Conservation (phyloP, 2,888 invertebrate species). For the Noctua fimbriata region DNA sequence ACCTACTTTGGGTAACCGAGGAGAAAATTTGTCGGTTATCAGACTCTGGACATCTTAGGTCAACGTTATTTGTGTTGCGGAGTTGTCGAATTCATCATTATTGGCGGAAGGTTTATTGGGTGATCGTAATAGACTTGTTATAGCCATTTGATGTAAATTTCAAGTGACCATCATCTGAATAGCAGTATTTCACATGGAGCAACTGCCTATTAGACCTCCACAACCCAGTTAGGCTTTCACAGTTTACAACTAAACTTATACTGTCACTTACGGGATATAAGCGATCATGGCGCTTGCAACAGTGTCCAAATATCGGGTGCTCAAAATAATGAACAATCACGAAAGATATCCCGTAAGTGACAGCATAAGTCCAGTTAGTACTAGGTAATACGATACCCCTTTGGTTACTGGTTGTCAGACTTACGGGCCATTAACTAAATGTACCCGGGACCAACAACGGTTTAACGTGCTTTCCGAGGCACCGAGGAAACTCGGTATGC, state of each 20-base stretch:
- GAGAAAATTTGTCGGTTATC: constrained; percentile 71
- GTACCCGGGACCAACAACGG: background rate
- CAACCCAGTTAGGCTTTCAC: no score
- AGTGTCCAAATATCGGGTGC: no score
- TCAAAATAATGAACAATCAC: no score
- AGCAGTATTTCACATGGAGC: no score
- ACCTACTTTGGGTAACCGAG: constrained; percentile 66
- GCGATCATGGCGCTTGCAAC: no score
- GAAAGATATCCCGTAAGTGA: no score
- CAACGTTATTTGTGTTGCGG: constrained; percentile 52
- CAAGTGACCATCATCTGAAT: background rate
- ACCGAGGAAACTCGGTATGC: background rate
- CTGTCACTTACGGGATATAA: no score
- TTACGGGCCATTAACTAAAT: background rate
- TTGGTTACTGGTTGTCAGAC: background rate
- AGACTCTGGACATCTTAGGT: constrained; percentile 58
- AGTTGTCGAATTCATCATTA: constrained; percentile 40
- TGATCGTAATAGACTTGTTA: background rate
- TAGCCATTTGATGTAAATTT: background rate
- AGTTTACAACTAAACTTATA: no score
- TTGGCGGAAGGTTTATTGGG: background rate
- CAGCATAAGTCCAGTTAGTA: background rate
- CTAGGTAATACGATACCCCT: background rate
- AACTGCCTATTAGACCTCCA: background rate
- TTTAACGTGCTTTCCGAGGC: background rate